A percentile compares a stretch with the other conserved stretches of the same genome.
Conservation (phyloP, 2,797 vertebrate genomes). For the Petrocephalus sullivani region DNA sequence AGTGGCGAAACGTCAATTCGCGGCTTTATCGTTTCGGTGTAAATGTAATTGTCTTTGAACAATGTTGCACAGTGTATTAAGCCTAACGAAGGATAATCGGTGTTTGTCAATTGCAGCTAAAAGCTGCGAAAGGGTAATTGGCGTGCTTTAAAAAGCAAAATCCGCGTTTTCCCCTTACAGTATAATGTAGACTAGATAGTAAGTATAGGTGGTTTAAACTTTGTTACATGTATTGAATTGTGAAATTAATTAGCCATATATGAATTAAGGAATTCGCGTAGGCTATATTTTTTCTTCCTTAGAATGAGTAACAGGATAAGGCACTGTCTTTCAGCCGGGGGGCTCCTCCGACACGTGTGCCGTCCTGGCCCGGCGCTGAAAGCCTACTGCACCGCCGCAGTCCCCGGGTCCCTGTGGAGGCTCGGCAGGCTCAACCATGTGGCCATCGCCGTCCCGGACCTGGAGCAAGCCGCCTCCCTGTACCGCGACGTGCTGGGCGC, state of each 20-base stretch:
- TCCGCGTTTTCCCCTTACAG: neutral
- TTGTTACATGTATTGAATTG: neutral
- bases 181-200: neutral
- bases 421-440: constrained; percentile 89
- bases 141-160: neutral
- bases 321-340: constrained; percentile 48
- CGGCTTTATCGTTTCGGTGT: neutral
- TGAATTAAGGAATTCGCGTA: neutral
- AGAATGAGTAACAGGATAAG: neutral
- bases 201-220: neutral
- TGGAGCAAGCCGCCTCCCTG: constrained; percentile 76
- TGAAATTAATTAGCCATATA: neutral
- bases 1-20: neutral
- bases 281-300: neutral
- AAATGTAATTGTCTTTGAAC: neutral
- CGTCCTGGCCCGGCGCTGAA: constrained; percentile 28
- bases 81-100: neutral
- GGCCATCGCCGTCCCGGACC: constrained; percentile 85
- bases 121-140: neutral
- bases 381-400: constrained; percentile 46
- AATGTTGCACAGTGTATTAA: neutral
- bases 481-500: constrained; percentile 85
- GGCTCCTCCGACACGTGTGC: constrained; percentile 56
- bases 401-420: constrained; percentile 70
- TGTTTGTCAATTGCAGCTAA: neutral